Percentiles rank a stretch among this genome's conserved stretches.
Conservation (phyloP, 2,888 invertebrate species). For the Melangyna quadrimaculata region DNA sequence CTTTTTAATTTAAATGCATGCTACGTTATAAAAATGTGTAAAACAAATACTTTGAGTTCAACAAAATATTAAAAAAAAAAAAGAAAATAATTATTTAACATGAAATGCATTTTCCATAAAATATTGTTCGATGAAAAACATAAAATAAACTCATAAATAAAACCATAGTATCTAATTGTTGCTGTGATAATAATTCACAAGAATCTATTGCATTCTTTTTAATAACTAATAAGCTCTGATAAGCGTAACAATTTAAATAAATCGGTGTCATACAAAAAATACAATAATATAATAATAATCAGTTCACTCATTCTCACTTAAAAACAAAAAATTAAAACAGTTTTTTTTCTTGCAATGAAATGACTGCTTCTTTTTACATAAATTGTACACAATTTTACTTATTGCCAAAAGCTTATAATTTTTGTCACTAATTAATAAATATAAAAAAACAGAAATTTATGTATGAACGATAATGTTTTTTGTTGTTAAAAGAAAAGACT, state of each 20-base stretch:
- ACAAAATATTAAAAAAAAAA: too few species aligned
- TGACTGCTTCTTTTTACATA: slow-evolving; percentile 14
- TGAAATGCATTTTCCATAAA: background rate
- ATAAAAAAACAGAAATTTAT: background rate
- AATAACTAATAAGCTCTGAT: background rate
- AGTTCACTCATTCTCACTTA: background rate
- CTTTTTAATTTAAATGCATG: too few species aligned
- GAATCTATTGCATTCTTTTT: slow-evolving; percentile 15
- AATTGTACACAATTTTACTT: background rate
- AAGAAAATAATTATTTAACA: background rate
- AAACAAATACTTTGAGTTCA: too few species aligned
- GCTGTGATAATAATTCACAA: slow-evolving; percentile 26
- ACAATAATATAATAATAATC: background rate
- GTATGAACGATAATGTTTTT: background rate
- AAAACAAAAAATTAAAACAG: background rate
- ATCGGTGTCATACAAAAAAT: background rate
- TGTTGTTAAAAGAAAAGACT: slow-evolving; percentile 38
- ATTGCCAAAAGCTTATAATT: background rate
- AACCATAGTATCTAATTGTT: background rate
- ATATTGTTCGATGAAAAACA: background rate
- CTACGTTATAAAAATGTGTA: too few species aligned
- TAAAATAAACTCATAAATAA: background rate
- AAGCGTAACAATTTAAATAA: background rate
- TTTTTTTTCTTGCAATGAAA: background rate
- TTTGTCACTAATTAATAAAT: background rate